phyloP scores from a whole-genome alignment of 1,140 invertebrate genomes.

The Cyclargus thomasi region DNA sequence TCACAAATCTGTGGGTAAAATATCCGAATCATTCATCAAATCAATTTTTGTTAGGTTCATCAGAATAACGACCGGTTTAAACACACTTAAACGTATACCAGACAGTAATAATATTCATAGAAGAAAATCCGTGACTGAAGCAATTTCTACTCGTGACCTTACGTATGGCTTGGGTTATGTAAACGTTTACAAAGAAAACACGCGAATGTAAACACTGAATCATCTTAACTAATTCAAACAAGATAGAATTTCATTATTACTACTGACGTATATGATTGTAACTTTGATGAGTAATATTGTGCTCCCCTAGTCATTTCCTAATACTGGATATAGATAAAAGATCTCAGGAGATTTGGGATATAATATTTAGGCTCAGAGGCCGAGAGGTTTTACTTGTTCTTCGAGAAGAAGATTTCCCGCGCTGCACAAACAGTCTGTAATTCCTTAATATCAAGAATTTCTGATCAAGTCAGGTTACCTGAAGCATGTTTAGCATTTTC shows the following conservation, averaged over 20 bases:
- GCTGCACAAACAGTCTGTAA: too few relatives aligned
- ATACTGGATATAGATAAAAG: too few relatives aligned
- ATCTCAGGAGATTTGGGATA: too few relatives aligned
- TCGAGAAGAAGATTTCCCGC: too few relatives aligned
- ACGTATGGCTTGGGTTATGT: constrained; percentile 5
- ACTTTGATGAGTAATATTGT: background rate
- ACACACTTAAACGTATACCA: background rate
- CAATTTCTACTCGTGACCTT: constrained; percentile 3
- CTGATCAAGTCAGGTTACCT: too few relatives aligned
- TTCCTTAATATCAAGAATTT: too few relatives aligned
- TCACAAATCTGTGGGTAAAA: background rate
- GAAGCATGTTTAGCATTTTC: too few relatives aligned
- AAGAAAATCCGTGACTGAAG: background rate
- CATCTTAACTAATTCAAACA: constrained; percentile 7
- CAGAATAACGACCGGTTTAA: background rate
- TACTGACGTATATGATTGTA: background rate
- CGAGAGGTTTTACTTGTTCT: too few relatives aligned
- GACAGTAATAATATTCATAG: constrained; percentile 1
- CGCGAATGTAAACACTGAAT: constrained; percentile 2
- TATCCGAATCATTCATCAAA: too few relatives aligned
- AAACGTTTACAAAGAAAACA: background rate
- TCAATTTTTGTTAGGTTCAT: background rate
- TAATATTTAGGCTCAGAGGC: too few relatives aligned
- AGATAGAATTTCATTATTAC: background rate
- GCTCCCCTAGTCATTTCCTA: too few relatives aligned